Evolutionary conservation across 2,797 vertebrate genomes (phyloP).

Genomic region (Myotis pilosus): DNA sequence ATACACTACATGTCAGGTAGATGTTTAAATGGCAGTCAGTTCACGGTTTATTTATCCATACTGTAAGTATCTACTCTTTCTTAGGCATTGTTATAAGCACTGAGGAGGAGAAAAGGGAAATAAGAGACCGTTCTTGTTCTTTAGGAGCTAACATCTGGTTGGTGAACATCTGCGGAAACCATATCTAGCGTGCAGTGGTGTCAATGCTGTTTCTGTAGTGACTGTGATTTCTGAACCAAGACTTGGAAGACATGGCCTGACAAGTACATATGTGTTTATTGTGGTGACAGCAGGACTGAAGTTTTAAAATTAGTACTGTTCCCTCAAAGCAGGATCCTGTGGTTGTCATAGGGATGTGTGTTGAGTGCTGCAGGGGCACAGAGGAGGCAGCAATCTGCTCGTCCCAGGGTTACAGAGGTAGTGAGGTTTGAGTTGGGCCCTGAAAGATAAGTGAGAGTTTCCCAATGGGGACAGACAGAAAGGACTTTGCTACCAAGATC

Average conservation of each 20-base stretch:
- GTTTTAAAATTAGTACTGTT: neutral
- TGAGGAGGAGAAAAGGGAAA: neutral
- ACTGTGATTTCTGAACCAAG: neutral
- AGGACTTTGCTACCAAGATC: neutral
- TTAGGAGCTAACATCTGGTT: neutral
- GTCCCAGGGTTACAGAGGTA: neutral
- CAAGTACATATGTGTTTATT: neutral
- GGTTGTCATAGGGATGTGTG: neutral
- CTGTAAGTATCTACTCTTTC: neutral
- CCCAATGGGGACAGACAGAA: neutral
- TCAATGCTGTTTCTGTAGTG: neutral
- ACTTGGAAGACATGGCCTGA: neutral
- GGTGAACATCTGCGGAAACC: neutral
- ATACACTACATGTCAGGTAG: neutral
- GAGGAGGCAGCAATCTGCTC: neutral
- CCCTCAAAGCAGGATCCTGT: neutral
- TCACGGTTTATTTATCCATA: neutral
- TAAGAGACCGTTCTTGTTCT: neutral
- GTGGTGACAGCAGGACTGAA: neutral
- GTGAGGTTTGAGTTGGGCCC: neutral
- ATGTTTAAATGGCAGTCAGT: neutral
- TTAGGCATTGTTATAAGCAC: neutral
- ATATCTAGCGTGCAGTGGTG: rapidly evolving
- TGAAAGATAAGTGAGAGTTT: neutral
- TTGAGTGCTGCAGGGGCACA: neutral